phyloP scores from a whole-genome alignment of 2,113 vertebrate species.

The Cryptoleucopteryx plumbea region DNA sequence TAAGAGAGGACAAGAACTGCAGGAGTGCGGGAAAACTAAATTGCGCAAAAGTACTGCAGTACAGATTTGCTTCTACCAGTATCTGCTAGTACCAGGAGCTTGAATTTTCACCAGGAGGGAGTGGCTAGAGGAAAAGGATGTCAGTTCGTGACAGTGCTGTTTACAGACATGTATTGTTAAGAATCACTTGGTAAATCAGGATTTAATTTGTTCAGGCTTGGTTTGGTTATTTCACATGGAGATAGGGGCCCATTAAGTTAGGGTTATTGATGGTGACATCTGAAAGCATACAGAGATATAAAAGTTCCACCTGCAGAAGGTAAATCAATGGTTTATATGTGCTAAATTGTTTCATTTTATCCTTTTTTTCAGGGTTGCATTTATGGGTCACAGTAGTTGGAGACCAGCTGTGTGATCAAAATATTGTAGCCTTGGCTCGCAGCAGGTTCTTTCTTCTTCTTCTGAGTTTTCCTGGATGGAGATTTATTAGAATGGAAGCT shows the following conservation, averaged over 20 bases:
- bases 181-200: neutral
- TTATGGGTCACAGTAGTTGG: neutral
- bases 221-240: neutral
- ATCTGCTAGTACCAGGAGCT: neutral
- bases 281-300: neutral
- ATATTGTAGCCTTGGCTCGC: neutral
- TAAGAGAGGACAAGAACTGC: neutral
- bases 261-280: neutral
- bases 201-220: neutral
- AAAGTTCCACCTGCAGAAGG: neutral
- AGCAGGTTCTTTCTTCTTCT: neutral
- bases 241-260: neutral
- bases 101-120: neutral
- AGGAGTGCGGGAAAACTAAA: neutral
- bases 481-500: neutral
- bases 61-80: neutral
- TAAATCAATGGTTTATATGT: neutral
- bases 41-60: neutral
- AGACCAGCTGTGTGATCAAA: slow-evolving; percentile 6
- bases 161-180: neutral
- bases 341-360: neutral
- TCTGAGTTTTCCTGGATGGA: neutral
- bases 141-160: neutral
- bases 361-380: neutral
- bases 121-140: neutral